These are phyloP conservation scores for Cheilosia vulpina DNA, from an alignment of 2,888 invertebrate species.

Conservation along the genomic window DNA sequence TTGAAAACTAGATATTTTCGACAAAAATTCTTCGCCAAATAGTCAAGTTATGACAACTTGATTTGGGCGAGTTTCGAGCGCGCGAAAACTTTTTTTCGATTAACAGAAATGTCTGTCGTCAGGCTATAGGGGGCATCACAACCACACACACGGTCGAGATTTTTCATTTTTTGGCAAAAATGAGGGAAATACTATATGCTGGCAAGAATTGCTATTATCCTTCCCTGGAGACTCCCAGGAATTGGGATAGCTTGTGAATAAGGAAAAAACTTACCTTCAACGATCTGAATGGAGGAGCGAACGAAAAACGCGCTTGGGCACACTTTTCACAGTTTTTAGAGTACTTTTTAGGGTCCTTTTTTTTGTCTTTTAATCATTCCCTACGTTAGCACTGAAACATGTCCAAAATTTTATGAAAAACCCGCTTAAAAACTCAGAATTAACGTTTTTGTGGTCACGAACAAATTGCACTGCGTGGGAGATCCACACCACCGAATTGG, in stretches of 20 bases:
- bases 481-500: constrained; percentile 50
- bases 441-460: neutral
- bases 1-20: constrained; percentile 78
- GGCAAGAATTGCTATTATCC: constrained; percentile 21
- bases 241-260: neutral
- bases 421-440: neutral
- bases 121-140: constrained; percentile 65
- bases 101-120: constrained; percentile 64
- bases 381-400: constrained; percentile 8
- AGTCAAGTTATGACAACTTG: constrained; percentile 76
- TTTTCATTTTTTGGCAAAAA: constrained; percentile 29
- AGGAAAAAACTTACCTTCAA: constrained; percentile 21
- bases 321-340: constrained; percentile 15
- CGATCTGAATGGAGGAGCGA: neutral
- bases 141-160: constrained; percentile 38
- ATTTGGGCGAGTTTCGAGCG: constrained; percentile 81
- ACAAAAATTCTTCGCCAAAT: constrained; percentile 77
- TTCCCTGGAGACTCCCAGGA: neutral
- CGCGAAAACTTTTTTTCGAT: constrained; percentile 77
- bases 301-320: neutral
- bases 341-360: constrained; percentile 40
- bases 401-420: neutral
- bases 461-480: constrained; percentile 67
- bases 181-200: neutral
- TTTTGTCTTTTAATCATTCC: constrained; percentile 15